Evolutionary conservation across 2,113 vertebrate species (phyloP).

Genomic region (Silurus asotus): DNA sequence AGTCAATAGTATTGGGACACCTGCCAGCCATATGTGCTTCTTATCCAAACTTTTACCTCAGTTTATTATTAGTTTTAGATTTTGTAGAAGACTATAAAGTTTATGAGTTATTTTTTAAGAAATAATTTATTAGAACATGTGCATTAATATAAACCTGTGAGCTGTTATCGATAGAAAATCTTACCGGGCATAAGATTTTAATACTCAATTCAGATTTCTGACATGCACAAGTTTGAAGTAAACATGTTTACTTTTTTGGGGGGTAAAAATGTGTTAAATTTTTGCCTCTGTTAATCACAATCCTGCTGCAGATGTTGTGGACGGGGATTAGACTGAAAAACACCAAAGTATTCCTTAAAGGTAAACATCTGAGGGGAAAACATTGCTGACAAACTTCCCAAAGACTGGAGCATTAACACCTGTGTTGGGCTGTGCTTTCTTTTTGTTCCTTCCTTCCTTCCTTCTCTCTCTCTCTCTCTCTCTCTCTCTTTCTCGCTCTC

Average conservation of each 20-base stretch:
- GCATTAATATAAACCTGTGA: background rate
- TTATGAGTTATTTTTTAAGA: background rate
- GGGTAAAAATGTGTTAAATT: background rate
- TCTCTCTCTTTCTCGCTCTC: constrained; percentile 30
- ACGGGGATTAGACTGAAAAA: background rate
- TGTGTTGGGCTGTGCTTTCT: constrained; percentile 16
- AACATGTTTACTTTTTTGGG: background rate
- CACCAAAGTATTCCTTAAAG: background rate
- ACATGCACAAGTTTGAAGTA: background rate
- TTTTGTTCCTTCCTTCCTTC: background rate
- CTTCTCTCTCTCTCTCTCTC: constrained; percentile 24
- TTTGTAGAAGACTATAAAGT: background rate
- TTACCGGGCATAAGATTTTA: background rate
- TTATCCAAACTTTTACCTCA: background rate
- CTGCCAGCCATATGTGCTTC: too few species aligned
- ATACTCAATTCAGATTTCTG: too few species aligned
- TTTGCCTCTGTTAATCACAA: background rate
- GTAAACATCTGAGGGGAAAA: constrained; percentile 16
- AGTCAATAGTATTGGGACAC: too few species aligned
- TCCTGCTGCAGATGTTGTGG: background rate
- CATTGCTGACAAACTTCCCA: background rate
- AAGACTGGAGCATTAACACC: constrained; percentile 29
- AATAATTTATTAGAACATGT: background rate
- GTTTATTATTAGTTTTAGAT: background rate
- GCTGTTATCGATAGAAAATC: background rate